Percentiles rank a stretch among this genome's conserved stretches.
phyloP scores from a whole-genome alignment of 2,888 invertebrate genomes.

The Agrilus biguttatus region DNA sequence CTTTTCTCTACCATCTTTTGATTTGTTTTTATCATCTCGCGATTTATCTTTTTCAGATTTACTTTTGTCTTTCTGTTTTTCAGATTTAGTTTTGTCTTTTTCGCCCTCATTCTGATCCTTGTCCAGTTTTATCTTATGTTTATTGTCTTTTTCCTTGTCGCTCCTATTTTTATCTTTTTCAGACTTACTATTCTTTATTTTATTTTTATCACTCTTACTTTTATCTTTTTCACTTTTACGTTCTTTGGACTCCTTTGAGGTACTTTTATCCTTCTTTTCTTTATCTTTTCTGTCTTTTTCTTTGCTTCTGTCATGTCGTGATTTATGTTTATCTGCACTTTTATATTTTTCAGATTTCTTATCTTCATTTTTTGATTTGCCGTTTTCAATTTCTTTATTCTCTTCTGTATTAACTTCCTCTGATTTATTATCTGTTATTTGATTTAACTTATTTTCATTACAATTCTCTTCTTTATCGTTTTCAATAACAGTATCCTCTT shows the following conservation, averaged over 20 bases:
- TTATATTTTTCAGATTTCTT: conserved; percentile 22
- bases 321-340: conserved; percentile 28
- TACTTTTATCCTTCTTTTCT: conserved; percentile 20
- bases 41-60: conserved; percentile 15
- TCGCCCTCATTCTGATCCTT: neutral
- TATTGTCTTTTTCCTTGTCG: conserved; percentile 13
- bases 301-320: conserved; percentile 15
- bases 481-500: conserved; percentile 4
- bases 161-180: conserved; percentile 6
- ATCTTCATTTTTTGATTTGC: conserved; percentile 8
- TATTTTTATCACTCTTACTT: conserved; percentile 7
- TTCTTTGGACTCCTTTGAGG: conserved; percentile 9
- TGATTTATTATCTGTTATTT: neutral
- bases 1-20: conserved; percentile 10
- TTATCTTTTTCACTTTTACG: conserved; percentile 8
- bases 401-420: conserved; percentile 6
- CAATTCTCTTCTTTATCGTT: conserved; percentile 5
- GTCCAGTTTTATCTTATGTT: conserved; percentile 5
- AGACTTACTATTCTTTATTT: conserved; percentile 11
- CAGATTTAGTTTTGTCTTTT: conserved; percentile 18
- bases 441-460: conserved; percentile 9
- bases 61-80: conserved; percentile 18
- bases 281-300: conserved; percentile 15
- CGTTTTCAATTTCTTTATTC: conserved; percentile 10
- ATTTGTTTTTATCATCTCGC: conserved; percentile 11